Percentiles rank a stretch among this genome's conserved stretches.
These are phyloP conservation scores for Xiphydria camelus DNA, from an alignment of 2,888 invertebrate genomes.

Conservation along the genomic window DNA sequence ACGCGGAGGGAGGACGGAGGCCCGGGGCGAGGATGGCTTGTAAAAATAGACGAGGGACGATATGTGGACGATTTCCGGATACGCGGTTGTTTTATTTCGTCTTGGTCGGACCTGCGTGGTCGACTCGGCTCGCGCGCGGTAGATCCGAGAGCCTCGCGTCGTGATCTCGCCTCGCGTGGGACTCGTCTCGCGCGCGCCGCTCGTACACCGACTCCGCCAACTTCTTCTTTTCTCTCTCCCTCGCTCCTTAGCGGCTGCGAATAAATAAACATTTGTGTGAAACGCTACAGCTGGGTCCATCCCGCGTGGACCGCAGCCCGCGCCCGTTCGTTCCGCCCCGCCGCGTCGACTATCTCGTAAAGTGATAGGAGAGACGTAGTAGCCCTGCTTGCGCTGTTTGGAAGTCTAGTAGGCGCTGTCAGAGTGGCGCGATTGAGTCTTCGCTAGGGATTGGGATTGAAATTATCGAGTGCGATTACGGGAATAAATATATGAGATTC, in stretches of 20 bases:
- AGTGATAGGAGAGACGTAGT: too few relatives aligned
- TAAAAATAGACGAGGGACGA: conserved; percentile 40
- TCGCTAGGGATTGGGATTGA: too few relatives aligned
- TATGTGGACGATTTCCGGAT: conserved; percentile 40
- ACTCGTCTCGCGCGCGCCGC: not conserved
- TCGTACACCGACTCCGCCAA: not conserved
- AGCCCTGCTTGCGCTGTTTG: too few relatives aligned
- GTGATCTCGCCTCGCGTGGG: not conserved
- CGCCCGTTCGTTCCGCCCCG: too few relatives aligned
- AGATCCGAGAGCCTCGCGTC: not conserved
- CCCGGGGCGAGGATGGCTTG: conserved; percentile 21
- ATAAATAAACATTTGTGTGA: conserved; percentile 41
- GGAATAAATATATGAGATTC: too few relatives aligned
- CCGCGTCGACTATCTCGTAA: too few relatives aligned
- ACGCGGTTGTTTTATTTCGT: conserved; percentile 28
- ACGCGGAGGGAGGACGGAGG: too few relatives aligned
- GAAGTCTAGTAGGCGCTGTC: too few relatives aligned
- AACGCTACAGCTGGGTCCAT: conserved; percentile 32
- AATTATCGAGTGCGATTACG: too few relatives aligned
- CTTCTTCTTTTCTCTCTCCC: not conserved
- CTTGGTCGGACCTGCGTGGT: not conserved
- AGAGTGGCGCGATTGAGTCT: too few relatives aligned
- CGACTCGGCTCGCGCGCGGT: too few relatives aligned
- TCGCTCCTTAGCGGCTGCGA: conserved; percentile 21
- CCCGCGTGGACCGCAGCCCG: not conserved